phyloP scores from a whole-genome alignment of 2,113 vertebrate species.

The Grantiella picta region DNA sequence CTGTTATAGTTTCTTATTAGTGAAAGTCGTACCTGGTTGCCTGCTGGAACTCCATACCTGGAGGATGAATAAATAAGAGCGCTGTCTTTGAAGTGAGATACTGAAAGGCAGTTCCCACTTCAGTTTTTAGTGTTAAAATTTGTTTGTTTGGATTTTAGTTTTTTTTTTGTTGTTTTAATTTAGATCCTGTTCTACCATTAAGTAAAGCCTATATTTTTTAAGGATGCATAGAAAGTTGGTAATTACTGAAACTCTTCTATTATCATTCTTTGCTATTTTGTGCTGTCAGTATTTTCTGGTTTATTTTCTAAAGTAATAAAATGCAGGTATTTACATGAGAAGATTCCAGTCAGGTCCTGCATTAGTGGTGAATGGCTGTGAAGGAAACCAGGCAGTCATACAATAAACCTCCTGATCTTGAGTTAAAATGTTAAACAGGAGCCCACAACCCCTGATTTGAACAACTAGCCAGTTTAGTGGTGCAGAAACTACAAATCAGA shows the following conservation, averaged over 20 bases:
- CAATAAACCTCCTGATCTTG: neutral
- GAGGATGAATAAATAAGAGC: neutral
- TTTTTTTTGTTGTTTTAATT: neutral
- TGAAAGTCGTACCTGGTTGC: neutral
- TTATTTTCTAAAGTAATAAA: neutral
- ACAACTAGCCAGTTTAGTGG: neutral
- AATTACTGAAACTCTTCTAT: neutral
- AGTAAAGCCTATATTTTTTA: neutral
- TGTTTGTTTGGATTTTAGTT: neutral
- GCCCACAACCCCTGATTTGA: neutral
- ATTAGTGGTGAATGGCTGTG: neutral
- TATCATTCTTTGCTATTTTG: neutral
- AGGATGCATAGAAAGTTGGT: neutral
- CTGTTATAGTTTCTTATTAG: neutral
- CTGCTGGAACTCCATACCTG: neutral
- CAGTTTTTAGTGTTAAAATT: neutral
- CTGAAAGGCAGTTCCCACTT: neutral
- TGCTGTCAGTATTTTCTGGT: neutral
- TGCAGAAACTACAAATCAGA: neutral
- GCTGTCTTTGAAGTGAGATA: neutral
- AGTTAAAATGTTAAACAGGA: neutral
- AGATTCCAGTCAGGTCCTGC: neutral
- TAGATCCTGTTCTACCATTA: neutral
- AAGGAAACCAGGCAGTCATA: neutral
- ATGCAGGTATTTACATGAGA: neutral